These are phyloP conservation scores for Chloropsis hardwickii DNA, from an alignment of 2,113 vertebrate genomes.

Conservation along the genomic window DNA sequence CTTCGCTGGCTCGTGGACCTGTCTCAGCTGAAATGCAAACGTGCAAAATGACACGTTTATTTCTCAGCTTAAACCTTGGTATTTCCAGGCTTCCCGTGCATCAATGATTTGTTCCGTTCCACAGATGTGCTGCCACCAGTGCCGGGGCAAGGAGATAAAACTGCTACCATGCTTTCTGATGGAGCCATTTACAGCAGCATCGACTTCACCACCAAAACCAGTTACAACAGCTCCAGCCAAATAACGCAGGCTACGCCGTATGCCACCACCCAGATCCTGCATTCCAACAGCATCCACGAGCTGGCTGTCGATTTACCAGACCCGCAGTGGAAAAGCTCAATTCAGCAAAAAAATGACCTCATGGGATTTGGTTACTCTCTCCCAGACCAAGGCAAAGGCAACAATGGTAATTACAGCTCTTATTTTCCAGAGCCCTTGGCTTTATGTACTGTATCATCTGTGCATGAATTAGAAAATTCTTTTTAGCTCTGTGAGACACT, in stretches of 20 bases:
- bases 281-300: slow-evolving; percentile 97
- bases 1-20: slow-evolving; percentile 78
- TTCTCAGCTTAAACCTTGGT: slow-evolving; percentile 68
- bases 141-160: slow-evolving; percentile 91
- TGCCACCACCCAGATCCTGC: slow-evolving; percentile 96
- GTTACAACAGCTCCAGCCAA: slow-evolving; percentile 93
- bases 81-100: slow-evolving; percentile 50
- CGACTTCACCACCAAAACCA: slow-evolving; percentile 96
- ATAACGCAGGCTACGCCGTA: slow-evolving; percentile 94
- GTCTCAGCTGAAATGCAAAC: slow-evolving; percentile 75
- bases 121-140: slow-evolving; percentile 85
- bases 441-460: background rate
- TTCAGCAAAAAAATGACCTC: slow-evolving; percentile 94
- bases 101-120: slow-evolving; percentile 65
- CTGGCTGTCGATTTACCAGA: slow-evolving; percentile 95
- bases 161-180: slow-evolving; percentile 94
- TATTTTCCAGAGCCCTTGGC: background rate
- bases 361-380: slow-evolving; percentile 93
- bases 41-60: slow-evolving; percentile 72
- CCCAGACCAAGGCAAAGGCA: slow-evolving; percentile 95
- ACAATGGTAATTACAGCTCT: slow-evolving; percentile 85
- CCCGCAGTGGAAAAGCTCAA: slow-evolving; percentile 92
- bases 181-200: slow-evolving; percentile 99
- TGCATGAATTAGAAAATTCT: slow-evolving; percentile 62
- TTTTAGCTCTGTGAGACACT: background rate